Base-by-base conservation (phyloP, 2,888 invertebrate genomes). In the Gonocerus acuteangulatus region DNA sequence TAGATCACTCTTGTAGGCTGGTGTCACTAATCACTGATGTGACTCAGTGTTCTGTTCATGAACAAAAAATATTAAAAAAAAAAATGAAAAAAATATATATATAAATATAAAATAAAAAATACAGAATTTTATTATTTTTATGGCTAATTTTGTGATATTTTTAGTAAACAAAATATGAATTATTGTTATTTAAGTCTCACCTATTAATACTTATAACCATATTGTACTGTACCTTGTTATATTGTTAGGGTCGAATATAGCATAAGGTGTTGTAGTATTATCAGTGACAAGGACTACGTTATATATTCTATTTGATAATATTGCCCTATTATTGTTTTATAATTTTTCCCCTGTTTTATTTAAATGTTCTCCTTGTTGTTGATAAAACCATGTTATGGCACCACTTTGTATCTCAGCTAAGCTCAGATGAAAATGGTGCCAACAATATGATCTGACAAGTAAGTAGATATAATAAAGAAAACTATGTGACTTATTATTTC, bases 131-230 rank as follows among this genome's bases (percentile, higher is more conserved):
- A 75, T 76, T 77, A 73, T 75, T 76, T 76, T 76, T 75, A 75
- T 77, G 75, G 63, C 62, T 68, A 76, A 76, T 77, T 77, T 77
- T 78, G 77, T 78, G 77, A 78, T 78, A 77, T 77, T 77, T 78
- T 77, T 69, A 68, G 68, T 67, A 66, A 67, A 68, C 63, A 66
- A 68, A 63, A 66, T 65, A 77, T 76, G 77, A 77, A 77, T 76
- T 75, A 75, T 76, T 77, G 76, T 77, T 77, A 77, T 76, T 77
- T 77, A 76, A 77, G 76, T 76, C 76, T 76, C 76, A 76, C 68
- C 75, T 76, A 76, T 75, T 71, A 73, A 72, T 69, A 69, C 67
- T 68, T 69, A 68, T 68, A 68, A 67, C 66, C 67, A 59, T 66
- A 66, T 63, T 66, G 67, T 67, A 68, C 65, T 69, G 69, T 71